These are phyloP conservation scores for Neotoma lepida DNA, from an alignment of 2,113 vertebrate species.

Conservation along the genomic window DNA sequence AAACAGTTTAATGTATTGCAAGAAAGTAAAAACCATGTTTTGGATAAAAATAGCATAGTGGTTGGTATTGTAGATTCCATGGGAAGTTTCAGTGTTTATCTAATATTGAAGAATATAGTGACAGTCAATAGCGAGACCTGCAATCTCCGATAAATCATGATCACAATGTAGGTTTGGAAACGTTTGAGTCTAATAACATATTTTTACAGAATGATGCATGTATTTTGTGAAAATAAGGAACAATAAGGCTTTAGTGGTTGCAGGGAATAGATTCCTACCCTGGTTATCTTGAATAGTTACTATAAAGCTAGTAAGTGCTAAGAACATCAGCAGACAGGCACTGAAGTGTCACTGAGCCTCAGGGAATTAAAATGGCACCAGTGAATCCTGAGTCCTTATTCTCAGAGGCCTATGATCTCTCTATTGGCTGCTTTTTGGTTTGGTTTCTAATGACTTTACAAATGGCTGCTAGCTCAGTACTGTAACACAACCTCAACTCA, in stretches of 20 bases:
- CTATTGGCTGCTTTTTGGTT: background rate
- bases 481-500: background rate
- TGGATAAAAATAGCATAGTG: background rate
- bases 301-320: slow-evolving; percentile 22
- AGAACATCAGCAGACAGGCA: background rate
- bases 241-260: slow-evolving; percentile 15
- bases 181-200: background rate
- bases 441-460: background rate
- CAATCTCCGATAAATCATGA: slow-evolving; percentile 7
- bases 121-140: background rate
- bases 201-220: slow-evolving; percentile 12
- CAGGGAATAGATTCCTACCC: slow-evolving; percentile 8
- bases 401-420: background rate
- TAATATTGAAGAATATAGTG: slow-evolving; percentile 9
- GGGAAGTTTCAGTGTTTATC: slow-evolving; percentile 33
- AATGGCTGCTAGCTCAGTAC: background rate
- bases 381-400: background rate
- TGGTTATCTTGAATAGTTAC: background rate
- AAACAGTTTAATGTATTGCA: slow-evolving; percentile 31
- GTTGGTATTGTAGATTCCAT: background rate
- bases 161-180: slow-evolving; percentile 7
- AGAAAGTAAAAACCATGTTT: slow-evolving; percentile 63
- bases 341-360: background rate
- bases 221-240: slow-evolving; percentile 50
- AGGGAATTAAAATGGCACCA: background rate